Evolutionary conservation across 1,140 invertebrate genomes (phyloP), one percentile per base, ranked within the genome.

Genomic region (Leptestheria dahalacensis): DNA sequence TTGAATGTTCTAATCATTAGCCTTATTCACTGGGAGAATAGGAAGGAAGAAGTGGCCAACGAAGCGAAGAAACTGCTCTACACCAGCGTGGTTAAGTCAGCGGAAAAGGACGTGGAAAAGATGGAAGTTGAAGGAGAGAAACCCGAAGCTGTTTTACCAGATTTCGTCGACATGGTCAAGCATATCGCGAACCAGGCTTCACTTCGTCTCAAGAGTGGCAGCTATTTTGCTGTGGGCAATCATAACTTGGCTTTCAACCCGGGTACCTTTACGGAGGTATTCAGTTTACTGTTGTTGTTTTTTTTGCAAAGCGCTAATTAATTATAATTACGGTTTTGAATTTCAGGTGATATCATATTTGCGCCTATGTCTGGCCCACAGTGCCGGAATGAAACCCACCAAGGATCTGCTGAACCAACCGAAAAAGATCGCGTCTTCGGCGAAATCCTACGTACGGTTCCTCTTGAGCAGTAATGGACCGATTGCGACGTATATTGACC

Each of bases 281-380:
- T 48, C 28, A 6, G 56, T 23, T 62, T 48, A 6, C 47, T 46
- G 9, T 4, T 56, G n/a, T n/a, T n/a, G n/a, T n/a, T n/a, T n/a
- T n/a, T n/a, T n/a, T n/a, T n/a, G n/a, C n/a, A n/a, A n/a, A n/a
- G n/a, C n/a, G n/a, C n/a, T n/a, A n/a, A n/a, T n/a, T n/a, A n/a
- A n/a, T n/a, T 52, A 48, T 18, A 63, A 41, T 46, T 28, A 61
- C 52, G 10, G 11, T 48, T 61, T 62, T 72, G 73, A n/a, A n/a
- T n/a, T n/a, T 18, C 67, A 88, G 83, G 82, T 89, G 61, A 70
- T 91, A 4, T 74, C 82, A 2, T 91, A 90, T 70, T 69, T 88
- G 57, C 77, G 86, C 2, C 74, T 88, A 65, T 89, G 86, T 67
- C 70, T 91, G 21, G 67, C 72, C 23, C 65, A 72, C 3, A 67